phyloP scores from a whole-genome alignment of 2,113 vertebrate species.

The Entomyzon cyanotis region DNA sequence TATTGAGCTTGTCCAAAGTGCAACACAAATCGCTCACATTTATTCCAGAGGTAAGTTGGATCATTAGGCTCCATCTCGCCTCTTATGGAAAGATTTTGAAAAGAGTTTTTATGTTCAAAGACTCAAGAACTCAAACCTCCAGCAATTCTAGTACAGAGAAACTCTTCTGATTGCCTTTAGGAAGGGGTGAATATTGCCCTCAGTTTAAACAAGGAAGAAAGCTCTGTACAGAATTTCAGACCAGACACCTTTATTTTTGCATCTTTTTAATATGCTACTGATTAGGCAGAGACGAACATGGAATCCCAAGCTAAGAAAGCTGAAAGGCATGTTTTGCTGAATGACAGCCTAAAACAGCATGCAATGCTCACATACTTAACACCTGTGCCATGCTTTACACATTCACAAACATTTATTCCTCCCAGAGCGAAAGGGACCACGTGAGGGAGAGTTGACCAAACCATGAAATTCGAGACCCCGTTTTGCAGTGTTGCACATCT shows the following conservation, averaged over 20 bases:
- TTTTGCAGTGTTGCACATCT: neutral
- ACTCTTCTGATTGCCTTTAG: neutral
- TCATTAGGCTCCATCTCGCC: neutral
- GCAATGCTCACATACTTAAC: neutral
- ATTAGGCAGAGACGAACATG: neutral
- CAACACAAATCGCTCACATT: neutral
- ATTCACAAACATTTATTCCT: neutral
- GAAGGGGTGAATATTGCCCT: neutral
- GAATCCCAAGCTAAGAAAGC: neutral
- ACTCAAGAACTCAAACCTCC: neutral
- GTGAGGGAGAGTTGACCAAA: neutral
- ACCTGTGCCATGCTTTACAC: neutral
- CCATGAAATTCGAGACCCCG: neutral
- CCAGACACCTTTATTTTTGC: neutral
- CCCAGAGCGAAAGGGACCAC: neutral
- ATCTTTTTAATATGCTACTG: neutral
- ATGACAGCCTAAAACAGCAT: neutral
- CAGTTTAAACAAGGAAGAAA: neutral
- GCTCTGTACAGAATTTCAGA: neutral
- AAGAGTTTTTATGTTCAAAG: neutral
- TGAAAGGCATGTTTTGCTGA: neutral
- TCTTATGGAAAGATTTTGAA: neutral
- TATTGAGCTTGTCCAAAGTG: neutral
- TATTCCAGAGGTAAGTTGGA: neutral
- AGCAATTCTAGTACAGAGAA: neutral